Base-by-base conservation (phyloP, 2,888 invertebrate species). In the Sabellastarte sp. region DNA sequence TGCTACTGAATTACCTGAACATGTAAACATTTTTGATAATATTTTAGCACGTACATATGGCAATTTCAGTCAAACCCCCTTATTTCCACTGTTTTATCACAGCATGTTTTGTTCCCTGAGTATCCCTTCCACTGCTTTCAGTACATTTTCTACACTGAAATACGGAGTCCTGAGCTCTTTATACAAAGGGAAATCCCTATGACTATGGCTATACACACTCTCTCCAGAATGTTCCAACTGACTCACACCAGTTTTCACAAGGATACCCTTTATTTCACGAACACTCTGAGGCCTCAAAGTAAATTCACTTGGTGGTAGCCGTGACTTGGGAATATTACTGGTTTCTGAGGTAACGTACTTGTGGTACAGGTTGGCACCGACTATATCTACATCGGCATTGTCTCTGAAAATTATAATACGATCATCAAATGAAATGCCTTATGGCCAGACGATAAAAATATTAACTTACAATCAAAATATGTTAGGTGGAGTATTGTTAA, bases 291-390 rank as follows among this genome's bases (percentile, higher is more conserved):
- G 53, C 5, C 5, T 5, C 4, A 53, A 5, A 10, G 10, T 5
- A n/a, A 5, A 5, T 5, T 53, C 5, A 5, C 5, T 24, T 15
- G 53, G 53, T 26, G 28, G 53, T n/a, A 15, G 20, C 26, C 53
- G 10, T 10, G 20, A 53, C 26, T 10, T 26, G 4, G 53, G 53
- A 10, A 53, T 5, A 26, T 53, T 10, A 41, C 41, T 41, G 10
- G 10, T 41, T 20, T 10, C 10, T 20, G 41, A 10, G 53, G 5
- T 53, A 26, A 53, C 24, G 53, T 24, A 53, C 5, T 26, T 15
- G 15, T 53, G 53, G 28, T 53, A 53, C 20, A 53, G 53, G 53
- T 53, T 53, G 5, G 53, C 53, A 26, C 24, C 53, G 24, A 26
- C 20, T 5, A 53, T 53, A 26, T 53, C 53, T 5, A 26, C 20